Evolutionary conservation across 2,797 vertebrate species (phyloP), one percentile per base, ranked within the genome.

Genomic region (Sandelia bainsii): DNA sequence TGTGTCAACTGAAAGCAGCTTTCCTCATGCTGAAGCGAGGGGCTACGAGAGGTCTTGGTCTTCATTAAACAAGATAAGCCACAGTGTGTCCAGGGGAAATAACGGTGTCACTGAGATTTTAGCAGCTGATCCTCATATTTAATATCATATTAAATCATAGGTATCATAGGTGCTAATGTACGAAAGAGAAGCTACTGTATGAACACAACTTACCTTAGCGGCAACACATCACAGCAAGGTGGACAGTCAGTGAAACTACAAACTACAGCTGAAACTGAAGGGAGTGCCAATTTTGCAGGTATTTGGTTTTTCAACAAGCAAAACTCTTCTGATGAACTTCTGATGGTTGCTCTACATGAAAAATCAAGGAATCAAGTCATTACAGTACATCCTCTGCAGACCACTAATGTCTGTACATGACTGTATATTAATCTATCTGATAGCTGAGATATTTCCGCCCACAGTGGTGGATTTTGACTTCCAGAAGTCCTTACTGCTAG

Each of bases 11-110:
- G 49, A 72, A 62, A 70, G 50, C 45, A 37, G 51, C 39, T 78
- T 75, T 48, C 46, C 25, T 54, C 54, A 44, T 44, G 59, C 57
- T 54, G 32, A 42, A 29, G 19, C 42, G n/a, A 1, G 39, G 54
- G 23, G 68, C 39, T 45, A 17, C 22, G 4, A 51, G 11, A 54
- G 49, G 62, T 25, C 40, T 23, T 10, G 27, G 37, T 75, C 61
- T 79, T 82, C 52, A 57, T 69, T 69, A 52, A 40, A 59, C 1
- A 44, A 75, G 83, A 79, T 73, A 85, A 80, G 73, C 23, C 51
- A 22, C 6, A 0, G 27, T 76, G 62, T 67, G 72, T 70, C 16
- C 58, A 22, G 57, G 66, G 84, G 82, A 83, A 85, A 90, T 82
- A 69, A 82, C 73, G 76, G 64, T 22, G 49, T 54, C 70, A 25